Evolutionary conservation across 2,113 vertebrate genomes (phyloP).

Genomic region (Tylochromis polylepis): DNA sequence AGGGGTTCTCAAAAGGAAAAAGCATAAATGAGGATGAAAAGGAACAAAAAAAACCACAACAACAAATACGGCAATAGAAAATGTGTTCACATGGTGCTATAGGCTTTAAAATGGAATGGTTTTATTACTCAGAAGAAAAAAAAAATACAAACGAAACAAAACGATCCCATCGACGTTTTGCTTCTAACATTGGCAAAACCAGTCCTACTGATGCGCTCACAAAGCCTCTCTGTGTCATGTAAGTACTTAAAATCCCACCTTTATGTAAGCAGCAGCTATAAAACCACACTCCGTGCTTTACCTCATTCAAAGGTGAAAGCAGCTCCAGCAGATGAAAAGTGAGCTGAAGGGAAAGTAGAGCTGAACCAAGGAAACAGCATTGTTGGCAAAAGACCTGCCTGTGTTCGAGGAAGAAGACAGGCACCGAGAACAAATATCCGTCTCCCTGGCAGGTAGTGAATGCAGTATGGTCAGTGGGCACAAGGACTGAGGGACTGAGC

Average conservation of each 20-base stretch:
- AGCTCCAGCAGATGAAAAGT: not conserved
- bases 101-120: not conserved
- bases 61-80: not conserved
- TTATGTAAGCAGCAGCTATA: not conserved
- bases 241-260: not conserved
- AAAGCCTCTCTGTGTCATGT: rapidly evolving
- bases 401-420: not conserved
- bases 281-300: not conserved
- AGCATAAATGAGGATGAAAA: not conserved
- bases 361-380: not conserved
- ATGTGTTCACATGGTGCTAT: rapidly evolving
- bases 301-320: not conserved
- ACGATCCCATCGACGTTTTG: too few relatives aligned
- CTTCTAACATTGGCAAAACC: not conserved
- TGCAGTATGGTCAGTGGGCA: not conserved
- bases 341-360: not conserved
- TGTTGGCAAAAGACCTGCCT: not conserved
- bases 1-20: not conserved
- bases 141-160: too few relatives aligned
- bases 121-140: too few relatives aligned
- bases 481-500: not conserved
- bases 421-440: not conserved
- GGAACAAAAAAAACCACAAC: too few relatives aligned
- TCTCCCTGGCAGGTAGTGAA: not conserved
- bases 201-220: too few relatives aligned